Evolutionary conservation across 2,113 vertebrate species (phyloP), one percentile per base, ranked within the genome.

Genomic region (Amphiprion percula): DNA sequence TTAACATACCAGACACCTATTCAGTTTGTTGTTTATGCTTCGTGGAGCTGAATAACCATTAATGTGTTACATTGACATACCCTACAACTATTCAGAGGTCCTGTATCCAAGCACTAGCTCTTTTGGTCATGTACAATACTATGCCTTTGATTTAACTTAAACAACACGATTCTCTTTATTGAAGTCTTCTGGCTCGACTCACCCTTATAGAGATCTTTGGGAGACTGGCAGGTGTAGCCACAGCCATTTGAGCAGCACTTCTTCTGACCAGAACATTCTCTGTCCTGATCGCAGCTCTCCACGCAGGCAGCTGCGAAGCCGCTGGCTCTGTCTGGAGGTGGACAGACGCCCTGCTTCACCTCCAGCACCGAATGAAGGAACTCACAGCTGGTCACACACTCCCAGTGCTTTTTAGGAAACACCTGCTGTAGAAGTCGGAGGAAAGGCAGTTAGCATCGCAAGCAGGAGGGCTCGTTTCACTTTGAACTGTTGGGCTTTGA

Each of bases 261-360:
- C 94, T 96, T 98, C 67, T 95, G 93, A 19, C 95, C 93, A 0
- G 97, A 91, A 68, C 97, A 98, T 62, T 98, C 97, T 1, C n/a
- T 73, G 85, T 98, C 97, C 0, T 80, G 87, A 11, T 97, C 97
- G 14, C 97, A 99, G 68, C 97, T 96, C 86, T 97, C 97, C 28
- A 98, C 96, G 8, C 97, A 99, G 78, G 97, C 97, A 0, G 97
- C 97, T 0, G 96, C 97, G 24, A 98, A 98, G 12, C 97, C 97
- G 1, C 96, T 96, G 81, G 97, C 97, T 53, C 87, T 94, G 73
- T 97, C 95, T 0, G 97, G 96, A 39, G 95, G 92, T 0, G 97
- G 97, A 74, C 97, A 99, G 28, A 94, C 94, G 2, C 97, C 97
- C 88, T 98, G 97, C 90, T 97, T 98, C 80, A 94, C 92, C 21